These are phyloP conservation scores for western clawed frog (Xenopus tropicalis) DNA, from an alignment of 2,113 vertebrate species.

Conservation along the genomic window UCB_Xtro_10.0 CM004446.2:77868501-77869000, in stretches of 20 bases:
- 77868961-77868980: background rate
- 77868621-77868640: too few relatives aligned
- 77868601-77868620: too few relatives aligned
- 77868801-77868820: background rate
- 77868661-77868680: too few relatives aligned
- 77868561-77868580: too few relatives aligned
- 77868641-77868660: too few relatives aligned
- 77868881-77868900: background rate
- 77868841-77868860: conserved; percentile 9
- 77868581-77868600: too few relatives aligned
- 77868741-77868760: background rate
- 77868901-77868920: background rate
- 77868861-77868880: background rate
- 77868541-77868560: too few relatives aligned
- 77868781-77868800: too few relatives aligned
- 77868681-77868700: too few relatives aligned
- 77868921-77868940: background rate
- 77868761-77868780: conserved; percentile 13
- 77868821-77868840: conserved; percentile 7
- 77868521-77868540: too few relatives aligned
- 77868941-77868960: background rate
- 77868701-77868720: too few relatives aligned
- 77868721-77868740: background rate
- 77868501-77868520: too few relatives aligned
- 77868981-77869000: background rate